These are phyloP conservation scores for Tachypleus tridentatus DNA, from an alignment of 1,140 invertebrate genomes.

Conservation along the genomic window DNA sequence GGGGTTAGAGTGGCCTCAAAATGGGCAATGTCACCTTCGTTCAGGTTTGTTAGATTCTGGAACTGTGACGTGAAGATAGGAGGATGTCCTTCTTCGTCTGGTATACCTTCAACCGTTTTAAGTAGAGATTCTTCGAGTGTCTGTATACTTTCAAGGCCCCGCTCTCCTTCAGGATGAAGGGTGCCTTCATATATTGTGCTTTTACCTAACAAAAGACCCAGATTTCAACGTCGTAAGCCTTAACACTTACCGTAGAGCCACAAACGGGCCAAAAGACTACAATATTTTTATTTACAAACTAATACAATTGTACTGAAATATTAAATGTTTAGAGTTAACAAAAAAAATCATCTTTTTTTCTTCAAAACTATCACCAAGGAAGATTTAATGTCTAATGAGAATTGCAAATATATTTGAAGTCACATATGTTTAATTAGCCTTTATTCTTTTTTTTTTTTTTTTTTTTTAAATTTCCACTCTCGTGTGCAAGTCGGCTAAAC, in stretches of 20 bases:
- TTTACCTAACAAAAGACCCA: slow-evolving; percentile 37
- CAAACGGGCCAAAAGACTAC: background rate
- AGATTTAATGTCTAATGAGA: no score
- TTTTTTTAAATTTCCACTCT: no score
- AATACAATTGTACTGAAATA: no score
- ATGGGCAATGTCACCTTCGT: slow-evolving; percentile 81
- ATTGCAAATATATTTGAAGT: no score
- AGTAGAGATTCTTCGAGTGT: slow-evolving; percentile 68
- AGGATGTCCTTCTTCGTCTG: slow-evolving; percentile 58
- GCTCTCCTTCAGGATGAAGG: slow-evolving; percentile 86
- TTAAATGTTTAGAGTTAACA: no score
- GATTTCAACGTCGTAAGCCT: no score
- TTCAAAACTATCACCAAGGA: no score
- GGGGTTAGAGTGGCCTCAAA: slow-evolving; percentile 88
- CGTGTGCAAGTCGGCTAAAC: no score
- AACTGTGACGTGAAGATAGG: slow-evolving; percentile 80
- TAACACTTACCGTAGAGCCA: no score
- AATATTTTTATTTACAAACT: background rate
- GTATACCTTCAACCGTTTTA: slow-evolving; percentile 50
- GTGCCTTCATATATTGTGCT: slow-evolving; percentile 71
- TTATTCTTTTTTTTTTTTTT: no score
- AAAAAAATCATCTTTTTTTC: no score
- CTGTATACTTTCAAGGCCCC: slow-evolving; percentile 80
- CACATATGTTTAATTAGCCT: no score
- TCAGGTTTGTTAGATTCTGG: slow-evolving; percentile 64